phyloP scores from a whole-genome alignment of 2,113 vertebrate species.

The Xerus inauris region DNA sequence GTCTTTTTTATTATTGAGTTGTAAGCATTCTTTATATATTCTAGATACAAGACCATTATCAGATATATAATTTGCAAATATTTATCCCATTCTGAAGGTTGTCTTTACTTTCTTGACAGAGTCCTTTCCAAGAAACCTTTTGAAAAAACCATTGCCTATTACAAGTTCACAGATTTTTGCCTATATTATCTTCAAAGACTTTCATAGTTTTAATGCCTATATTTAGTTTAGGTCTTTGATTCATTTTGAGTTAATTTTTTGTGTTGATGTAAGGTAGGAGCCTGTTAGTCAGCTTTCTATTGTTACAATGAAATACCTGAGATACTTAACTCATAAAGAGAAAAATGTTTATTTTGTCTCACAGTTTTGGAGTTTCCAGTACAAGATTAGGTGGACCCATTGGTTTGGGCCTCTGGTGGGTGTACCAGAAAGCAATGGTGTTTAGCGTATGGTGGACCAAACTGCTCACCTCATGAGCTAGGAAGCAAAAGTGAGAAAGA shows the following conservation, averaged over 20 bases:
- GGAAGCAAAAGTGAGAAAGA: neutral
- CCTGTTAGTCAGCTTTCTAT: neutral
- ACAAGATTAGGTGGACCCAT: neutral
- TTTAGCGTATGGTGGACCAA: neutral
- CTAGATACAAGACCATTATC: neutral
- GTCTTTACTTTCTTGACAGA: neutral
- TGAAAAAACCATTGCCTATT: neutral
- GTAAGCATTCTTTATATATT: constrained; percentile 24
- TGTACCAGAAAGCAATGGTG: too few relatives aligned
- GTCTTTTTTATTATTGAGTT: constrained; percentile 36
- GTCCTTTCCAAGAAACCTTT: neutral
- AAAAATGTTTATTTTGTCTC: neutral
- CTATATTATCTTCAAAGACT: neutral
- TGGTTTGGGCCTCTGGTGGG: neutral
- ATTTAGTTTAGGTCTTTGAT: neutral
- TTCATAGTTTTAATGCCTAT: neutral
- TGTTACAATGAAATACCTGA: neutral
- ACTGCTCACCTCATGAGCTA: neutral
- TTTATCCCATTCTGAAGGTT: neutral
- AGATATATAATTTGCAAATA: neutral
- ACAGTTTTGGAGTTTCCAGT: neutral
- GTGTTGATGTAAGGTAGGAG: neutral
- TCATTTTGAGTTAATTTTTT: constrained; percentile 51
- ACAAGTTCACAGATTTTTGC: neutral
- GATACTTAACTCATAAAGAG: neutral